phyloP scores from a whole-genome alignment of 2,113 vertebrate species.

The Rhinoderma darwinii region DNA sequence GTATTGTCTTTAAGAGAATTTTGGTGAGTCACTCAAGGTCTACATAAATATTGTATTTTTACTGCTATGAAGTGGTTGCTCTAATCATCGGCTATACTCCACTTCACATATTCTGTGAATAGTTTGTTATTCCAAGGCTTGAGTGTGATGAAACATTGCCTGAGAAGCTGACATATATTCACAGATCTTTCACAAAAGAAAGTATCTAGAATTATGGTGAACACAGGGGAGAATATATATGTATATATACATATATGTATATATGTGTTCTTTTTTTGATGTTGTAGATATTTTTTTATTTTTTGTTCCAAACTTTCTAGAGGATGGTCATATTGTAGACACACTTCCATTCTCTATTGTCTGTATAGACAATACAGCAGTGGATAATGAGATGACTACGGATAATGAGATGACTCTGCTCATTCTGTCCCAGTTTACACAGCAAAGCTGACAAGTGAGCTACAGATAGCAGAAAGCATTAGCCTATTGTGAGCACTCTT shows the following conservation, averaged over 20 bases:
- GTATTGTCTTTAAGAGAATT: neutral
- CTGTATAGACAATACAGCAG: too few relatives aligned
- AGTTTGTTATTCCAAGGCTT: neutral
- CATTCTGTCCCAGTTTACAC: too few relatives aligned
- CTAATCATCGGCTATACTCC: neutral
- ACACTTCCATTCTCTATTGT: too few relatives aligned
- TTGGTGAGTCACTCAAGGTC: neutral
- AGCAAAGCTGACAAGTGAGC: too few relatives aligned
- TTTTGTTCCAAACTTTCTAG: too few relatives aligned
- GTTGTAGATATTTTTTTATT: too few relatives aligned
- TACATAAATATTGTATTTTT: conserved; percentile 21
- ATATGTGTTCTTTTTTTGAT: too few relatives aligned
- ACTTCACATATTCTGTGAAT: conserved; percentile 6
- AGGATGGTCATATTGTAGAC: too few relatives aligned
- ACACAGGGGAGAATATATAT: neutral
- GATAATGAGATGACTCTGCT: too few relatives aligned
- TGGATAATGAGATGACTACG: too few relatives aligned
- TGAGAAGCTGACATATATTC: neutral
- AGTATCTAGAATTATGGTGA: neutral
- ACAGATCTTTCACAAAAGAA: neutral
- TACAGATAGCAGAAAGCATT: too few relatives aligned
- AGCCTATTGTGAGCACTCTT: too few relatives aligned
- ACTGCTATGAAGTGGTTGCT: neutral
- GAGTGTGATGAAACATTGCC: neutral
- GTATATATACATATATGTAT: neutral